phyloP scores from a whole-genome alignment of 2,113 vertebrate species.

The Macaca mulatta region DNA sequence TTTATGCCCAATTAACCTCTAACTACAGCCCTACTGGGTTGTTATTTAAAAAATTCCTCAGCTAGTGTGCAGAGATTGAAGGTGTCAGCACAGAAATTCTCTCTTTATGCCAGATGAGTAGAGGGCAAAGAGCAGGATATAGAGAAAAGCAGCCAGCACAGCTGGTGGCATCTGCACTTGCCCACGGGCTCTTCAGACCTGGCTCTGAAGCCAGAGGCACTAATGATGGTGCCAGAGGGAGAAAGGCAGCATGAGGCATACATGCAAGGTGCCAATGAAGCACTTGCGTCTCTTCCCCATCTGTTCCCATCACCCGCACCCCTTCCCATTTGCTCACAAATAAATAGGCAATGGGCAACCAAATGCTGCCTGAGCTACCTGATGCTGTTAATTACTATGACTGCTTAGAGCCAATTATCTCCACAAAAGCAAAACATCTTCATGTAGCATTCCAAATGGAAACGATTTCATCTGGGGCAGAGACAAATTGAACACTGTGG shows the following conservation, averaged over 20 bases:
- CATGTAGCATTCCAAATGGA: constrained; percentile 75
- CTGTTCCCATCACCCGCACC: constrained; percentile 67
- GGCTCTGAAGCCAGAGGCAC: constrained; percentile 39
- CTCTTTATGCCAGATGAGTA: not conserved
- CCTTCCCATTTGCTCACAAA: constrained; percentile 81
- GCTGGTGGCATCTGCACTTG: not conserved
- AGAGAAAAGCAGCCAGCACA: not conserved
- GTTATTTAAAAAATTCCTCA: not conserved
- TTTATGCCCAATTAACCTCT: constrained; percentile 74
- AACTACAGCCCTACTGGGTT: constrained; percentile 60
- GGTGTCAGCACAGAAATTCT: not conserved
- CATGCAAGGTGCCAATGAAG: constrained; percentile 66
- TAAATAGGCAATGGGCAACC: constrained; percentile 77
- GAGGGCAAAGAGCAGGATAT: not conserved
- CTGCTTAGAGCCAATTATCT: constrained; percentile 65
- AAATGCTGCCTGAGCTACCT: constrained; percentile 81
- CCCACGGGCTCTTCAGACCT: constrained; percentile 5
- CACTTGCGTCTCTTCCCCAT: constrained; percentile 70
- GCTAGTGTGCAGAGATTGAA: not conserved
- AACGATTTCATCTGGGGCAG: constrained; percentile 67
- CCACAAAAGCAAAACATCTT: constrained; percentile 75
- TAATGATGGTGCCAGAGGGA: constrained; percentile 40
- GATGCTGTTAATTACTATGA: constrained; percentile 77
- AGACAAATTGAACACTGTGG: constrained; percentile 56
- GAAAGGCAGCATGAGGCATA: constrained; percentile 49